phyloP scores from a whole-genome alignment of 1,140 invertebrate genomes.

The Orchestia grillus region DNA sequence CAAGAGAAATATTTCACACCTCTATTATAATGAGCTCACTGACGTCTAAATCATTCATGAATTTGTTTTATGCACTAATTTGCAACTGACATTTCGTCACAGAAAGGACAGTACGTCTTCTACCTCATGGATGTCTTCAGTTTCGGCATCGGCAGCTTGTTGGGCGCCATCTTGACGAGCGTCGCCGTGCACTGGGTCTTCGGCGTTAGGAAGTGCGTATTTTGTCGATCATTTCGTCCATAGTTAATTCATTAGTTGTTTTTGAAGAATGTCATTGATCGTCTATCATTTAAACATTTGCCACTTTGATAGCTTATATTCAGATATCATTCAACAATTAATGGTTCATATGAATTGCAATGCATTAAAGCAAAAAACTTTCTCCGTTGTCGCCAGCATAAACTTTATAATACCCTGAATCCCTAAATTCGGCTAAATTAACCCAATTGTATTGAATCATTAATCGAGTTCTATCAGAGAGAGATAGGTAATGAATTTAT shows the following conservation, averaged over 20 bases:
- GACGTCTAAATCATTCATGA: too few relatives aligned
- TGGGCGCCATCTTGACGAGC: constrained; percentile 73
- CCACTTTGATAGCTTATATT: neutral
- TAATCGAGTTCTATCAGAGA: too few relatives aligned
- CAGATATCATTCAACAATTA: neutral
- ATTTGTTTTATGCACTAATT: neutral
- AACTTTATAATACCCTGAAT: neutral
- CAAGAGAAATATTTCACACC: too few relatives aligned
- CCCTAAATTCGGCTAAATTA: too few relatives aligned
- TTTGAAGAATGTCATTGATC: neutral
- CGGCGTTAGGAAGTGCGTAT: constrained; percentile 70
- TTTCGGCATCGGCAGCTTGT: constrained; percentile 68
- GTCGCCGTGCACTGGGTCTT: constrained; percentile 74
- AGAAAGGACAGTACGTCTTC: constrained; percentile 69
- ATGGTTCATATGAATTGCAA: neutral
- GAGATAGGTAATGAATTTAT: too few relatives aligned
- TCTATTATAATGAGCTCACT: too few relatives aligned
- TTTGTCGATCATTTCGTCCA: neutral
- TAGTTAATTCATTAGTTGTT: neutral
- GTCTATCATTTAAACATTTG: neutral
- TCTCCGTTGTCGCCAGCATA: neutral
- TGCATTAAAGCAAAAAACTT: neutral
- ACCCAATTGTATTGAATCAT: too few relatives aligned
- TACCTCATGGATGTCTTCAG: constrained; percentile 72
- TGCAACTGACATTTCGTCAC: neutral